Base-by-base conservation (phyloP, 35 echinoderm and acorn worm species). In the Apostichopus parvimensis region DNA sequence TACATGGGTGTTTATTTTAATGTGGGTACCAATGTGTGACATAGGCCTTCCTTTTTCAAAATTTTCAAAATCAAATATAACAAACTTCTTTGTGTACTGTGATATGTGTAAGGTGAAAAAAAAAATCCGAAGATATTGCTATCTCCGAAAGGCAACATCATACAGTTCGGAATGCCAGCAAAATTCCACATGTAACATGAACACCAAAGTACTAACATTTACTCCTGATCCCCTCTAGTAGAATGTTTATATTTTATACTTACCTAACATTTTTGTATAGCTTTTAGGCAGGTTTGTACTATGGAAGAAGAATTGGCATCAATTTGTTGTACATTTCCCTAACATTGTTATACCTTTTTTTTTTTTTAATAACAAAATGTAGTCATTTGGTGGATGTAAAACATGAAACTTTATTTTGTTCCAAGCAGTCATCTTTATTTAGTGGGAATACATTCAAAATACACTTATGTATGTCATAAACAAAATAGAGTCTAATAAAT, bases 1-100 rank as follows among this genome's bases (percentile, higher is more conserved):
- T 2, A 34, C 1, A 34, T 34, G 28, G 85, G 85, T 87, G 57
- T 87, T 87, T 87, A 87, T 87, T 87, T 87, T 87, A 87, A 87
- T 87, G 53, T 87, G 85, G 85, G 59, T 87, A 87, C 85, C 85
- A 87, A 17, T 87, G 59, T 87, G 85, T 87, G 85, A 87, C 85
- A 87, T 65, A 23, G 60, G 57, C 3, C 85, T 87, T 14, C 8
- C 71, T 87, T 87, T 87, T 87, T 87, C 58, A 68, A 87, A 87
- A 68, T 87, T 17, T 24, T 87, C 60, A 52, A 65, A 87, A 87
- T 68, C 9, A 87, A 22, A 9, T 87, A 28, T 65, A 87, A 87
- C 28, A 8, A 87, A 64, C 85, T 87, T 87, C 18, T 87, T 24
- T 87, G 8, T 53, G 85, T 87, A 62, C 85, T 87, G 14, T 87